phyloP scores from a whole-genome alignment of 1,140 invertebrate species.

The Probaryconus sp. region DNA sequence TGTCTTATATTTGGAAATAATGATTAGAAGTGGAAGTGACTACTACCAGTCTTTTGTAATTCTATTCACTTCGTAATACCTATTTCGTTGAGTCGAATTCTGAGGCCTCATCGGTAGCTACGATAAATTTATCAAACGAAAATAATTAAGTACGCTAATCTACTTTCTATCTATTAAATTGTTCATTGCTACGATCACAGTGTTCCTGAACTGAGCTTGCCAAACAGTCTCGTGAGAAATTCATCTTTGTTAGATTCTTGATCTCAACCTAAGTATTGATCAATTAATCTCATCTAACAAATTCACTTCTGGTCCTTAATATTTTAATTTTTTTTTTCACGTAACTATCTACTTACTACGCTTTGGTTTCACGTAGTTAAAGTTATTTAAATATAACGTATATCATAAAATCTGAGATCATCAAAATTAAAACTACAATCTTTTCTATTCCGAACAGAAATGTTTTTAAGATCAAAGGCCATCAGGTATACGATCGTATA shows the following conservation, averaged over 20 bases:
- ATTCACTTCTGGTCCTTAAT: slow-evolving; percentile 65
- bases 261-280: slow-evolving; percentile 61
- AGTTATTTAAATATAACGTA: no score
- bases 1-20: slow-evolving; percentile 68
- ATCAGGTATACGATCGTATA: no score
- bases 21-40: slow-evolving; percentile 67
- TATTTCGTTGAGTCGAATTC: slow-evolving; percentile 67
- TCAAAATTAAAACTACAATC: no score
- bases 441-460: no score
- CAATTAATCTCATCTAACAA: slow-evolving; percentile 63
- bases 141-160: slow-evolving; percentile 52
- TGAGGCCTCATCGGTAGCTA: slow-evolving; percentile 73
- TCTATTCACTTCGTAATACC: slow-evolving; percentile 57
- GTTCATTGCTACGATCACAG: slow-evolving; percentile 74
- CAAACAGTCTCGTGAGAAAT: slow-evolving; percentile 69
- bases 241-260: slow-evolving; percentile 62
- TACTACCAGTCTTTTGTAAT: slow-evolving; percentile 75
- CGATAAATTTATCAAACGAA: slow-evolving; percentile 54
- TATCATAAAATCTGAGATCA: no score
- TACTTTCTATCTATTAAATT: slow-evolving; percentile 55
- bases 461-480: no score
- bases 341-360: no score
- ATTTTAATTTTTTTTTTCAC: slow-evolving; percentile 39
- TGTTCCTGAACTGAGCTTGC: slow-evolving; percentile 72
- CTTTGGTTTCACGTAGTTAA: no score